These are phyloP conservation scores for Clepsis dumicolana DNA, from an alignment of 2,888 invertebrate genomes.

Conservation along the genomic window DNA sequence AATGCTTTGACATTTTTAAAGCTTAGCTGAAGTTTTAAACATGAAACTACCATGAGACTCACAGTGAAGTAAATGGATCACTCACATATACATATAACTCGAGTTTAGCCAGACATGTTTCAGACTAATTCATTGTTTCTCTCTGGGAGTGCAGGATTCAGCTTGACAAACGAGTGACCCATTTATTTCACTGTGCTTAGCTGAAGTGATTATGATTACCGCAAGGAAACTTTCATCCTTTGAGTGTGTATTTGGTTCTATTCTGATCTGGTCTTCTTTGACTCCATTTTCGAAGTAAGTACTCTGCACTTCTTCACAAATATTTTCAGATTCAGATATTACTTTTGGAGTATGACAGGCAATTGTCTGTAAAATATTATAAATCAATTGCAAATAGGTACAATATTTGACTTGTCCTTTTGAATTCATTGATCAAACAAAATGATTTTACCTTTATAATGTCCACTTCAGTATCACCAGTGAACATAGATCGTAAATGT, in stretches of 20 bases:
- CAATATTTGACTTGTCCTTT: no score
- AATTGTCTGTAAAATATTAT: background rate
- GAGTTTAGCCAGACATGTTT: no score
- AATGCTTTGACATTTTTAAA: no score
- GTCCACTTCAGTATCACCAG: conserved; percentile 45
- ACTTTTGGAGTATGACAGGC: background rate
- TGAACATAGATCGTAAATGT: conserved; percentile 56
- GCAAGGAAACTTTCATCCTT: background rate
- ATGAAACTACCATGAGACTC: no score
- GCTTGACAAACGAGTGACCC: no score
- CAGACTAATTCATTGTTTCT: no score
- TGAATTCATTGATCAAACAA: no score
- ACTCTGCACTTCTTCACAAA: background rate
- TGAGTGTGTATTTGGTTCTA: background rate
- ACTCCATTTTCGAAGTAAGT: background rate
- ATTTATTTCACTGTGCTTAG: background rate
- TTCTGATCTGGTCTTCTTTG: background rate
- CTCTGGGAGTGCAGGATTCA: no score
- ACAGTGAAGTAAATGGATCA: no score
- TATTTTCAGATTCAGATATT: background rate
- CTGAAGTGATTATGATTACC: conserved; percentile 1
- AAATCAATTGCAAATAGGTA: no score
- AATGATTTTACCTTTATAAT: conserved; percentile 21
- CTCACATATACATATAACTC: no score
- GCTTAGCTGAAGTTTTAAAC: no score